These are phyloP conservation scores for Limnephilus auricula DNA, from an alignment of 2,888 invertebrate genomes.

Conservation along the genomic window DNA sequence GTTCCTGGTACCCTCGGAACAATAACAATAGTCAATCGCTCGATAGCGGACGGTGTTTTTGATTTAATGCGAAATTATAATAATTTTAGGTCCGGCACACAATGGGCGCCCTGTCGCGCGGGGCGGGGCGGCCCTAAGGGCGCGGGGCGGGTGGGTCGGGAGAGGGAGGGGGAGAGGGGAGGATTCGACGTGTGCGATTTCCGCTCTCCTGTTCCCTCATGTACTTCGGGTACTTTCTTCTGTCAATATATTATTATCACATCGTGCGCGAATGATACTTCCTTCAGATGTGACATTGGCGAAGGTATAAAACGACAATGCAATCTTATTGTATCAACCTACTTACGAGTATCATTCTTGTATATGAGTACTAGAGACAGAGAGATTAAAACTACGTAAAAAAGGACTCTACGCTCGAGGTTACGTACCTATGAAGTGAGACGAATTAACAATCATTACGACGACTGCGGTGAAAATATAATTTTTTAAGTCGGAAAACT, in stretches of 20 bases:
- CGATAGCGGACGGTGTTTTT: slow-evolving; percentile 64
- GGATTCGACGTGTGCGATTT: slow-evolving; percentile 58
- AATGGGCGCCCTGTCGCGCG: slow-evolving; percentile 64
- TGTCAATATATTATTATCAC: slow-evolving; percentile 37
- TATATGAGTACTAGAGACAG: neutral
- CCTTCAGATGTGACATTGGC: neutral
- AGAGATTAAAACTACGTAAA: neutral
- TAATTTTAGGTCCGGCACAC: slow-evolving; percentile 65
- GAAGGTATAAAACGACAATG: neutral
- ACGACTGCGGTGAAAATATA: no score
- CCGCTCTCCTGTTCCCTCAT: slow-evolving; percentile 45
- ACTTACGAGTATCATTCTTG: neutral
- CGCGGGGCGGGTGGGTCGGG: slow-evolving; percentile 42
- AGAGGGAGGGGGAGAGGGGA: slow-evolving; percentile 46
- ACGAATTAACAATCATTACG: no score
- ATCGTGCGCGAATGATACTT: slow-evolving; percentile 15
- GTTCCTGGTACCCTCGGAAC: slow-evolving; percentile 55
- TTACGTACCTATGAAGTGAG: neutral
- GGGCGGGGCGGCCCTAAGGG: slow-evolving; percentile 58
- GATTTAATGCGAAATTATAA: slow-evolving; percentile 67
- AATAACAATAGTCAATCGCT: slow-evolving; percentile 65
- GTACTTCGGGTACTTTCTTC: slow-evolving; percentile 45
- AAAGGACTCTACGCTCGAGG: neutral
- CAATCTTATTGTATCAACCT: neutral
- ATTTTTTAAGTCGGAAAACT: no score